Evolutionary conservation across 2,888 invertebrate species (phyloP).

Genomic region (Uloborus plumipes): DNA sequence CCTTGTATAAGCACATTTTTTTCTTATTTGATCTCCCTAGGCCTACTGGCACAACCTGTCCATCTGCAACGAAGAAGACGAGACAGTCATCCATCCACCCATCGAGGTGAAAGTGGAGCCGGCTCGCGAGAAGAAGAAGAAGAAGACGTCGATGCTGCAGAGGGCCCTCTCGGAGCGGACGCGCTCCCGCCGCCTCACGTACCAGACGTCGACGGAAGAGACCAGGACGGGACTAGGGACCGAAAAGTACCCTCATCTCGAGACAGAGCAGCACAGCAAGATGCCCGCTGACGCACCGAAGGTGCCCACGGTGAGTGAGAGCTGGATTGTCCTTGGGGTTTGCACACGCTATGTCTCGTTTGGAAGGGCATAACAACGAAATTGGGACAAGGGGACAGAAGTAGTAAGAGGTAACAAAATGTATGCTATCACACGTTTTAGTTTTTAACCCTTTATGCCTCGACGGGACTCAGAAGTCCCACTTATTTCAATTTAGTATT

Average conservation of each 20-base stretch:
- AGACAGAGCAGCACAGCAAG: too few relatives aligned
- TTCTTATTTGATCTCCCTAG: not conserved
- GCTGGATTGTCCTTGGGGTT: too few relatives aligned
- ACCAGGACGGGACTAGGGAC: not conserved
- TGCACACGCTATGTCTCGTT: too few relatives aligned
- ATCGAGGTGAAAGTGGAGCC: not conserved
- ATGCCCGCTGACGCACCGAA: not conserved
- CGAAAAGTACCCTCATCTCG: not conserved
- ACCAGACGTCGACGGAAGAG: constrained; percentile 27
- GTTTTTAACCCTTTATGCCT: too few relatives aligned
- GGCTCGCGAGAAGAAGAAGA: constrained; percentile 32
- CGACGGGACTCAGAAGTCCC: too few relatives aligned
- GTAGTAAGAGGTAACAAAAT: too few relatives aligned
- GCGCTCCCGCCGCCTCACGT: constrained; percentile 23
- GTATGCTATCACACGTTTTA: too few relatives aligned
- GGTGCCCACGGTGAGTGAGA: constrained; percentile 7
- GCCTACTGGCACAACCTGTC: constrained; percentile 60
- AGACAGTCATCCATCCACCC: constrained; percentile 16
- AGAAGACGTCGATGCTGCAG: constrained; percentile 62
- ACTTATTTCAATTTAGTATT: too few relatives aligned
- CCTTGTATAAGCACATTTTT: too few relatives aligned
- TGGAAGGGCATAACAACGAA: too few relatives aligned
- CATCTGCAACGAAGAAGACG: constrained; percentile 57
- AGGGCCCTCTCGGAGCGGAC: constrained; percentile 62
- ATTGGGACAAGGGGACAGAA: too few relatives aligned